These are phyloP conservation scores for Habrosyne pyritoides DNA, from an alignment of 2,888 invertebrate genomes.

Conservation along the genomic window DNA sequence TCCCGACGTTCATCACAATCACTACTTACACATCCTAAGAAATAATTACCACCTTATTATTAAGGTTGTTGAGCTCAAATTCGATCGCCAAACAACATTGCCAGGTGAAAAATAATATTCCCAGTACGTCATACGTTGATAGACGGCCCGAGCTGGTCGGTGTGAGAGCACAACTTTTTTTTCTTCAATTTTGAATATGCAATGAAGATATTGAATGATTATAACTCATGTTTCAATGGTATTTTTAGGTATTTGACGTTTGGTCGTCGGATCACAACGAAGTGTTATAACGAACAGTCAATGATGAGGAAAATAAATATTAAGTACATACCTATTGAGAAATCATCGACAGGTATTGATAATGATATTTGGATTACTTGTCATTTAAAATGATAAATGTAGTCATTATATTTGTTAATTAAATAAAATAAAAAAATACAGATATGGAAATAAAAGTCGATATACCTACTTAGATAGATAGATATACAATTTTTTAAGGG, in stretches of 20 bases:
- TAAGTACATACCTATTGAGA: constrained; percentile 23
- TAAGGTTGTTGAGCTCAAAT: constrained; percentile 31
- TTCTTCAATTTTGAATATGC: constrained; percentile 68
- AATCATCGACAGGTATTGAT: constrained; percentile 13
- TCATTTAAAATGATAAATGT: neutral
- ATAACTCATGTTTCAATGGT: constrained; percentile 60
- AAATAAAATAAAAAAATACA: neutral
- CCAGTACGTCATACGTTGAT: constrained; percentile 77
- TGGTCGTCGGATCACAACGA: constrained; percentile 50
- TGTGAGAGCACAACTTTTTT: constrained; percentile 62
- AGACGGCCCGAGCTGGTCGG: constrained; percentile 71
- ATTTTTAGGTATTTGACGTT: constrained; percentile 51
- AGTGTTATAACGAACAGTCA: constrained; percentile 57
- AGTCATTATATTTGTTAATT: neutral
- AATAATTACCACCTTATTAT: constrained; percentile 28
- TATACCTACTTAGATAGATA: too few species aligned
- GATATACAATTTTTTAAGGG: too few species aligned
- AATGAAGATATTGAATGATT: constrained; percentile 79
- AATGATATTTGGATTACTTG: constrained; percentile 4
- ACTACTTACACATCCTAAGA: constrained; percentile 26
- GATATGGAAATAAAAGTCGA: too few species aligned
- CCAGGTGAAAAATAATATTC: constrained; percentile 32
- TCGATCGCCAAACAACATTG: constrained; percentile 12
- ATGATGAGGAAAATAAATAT: constrained; percentile 38
- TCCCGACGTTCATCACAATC: constrained; percentile 66